A percentile compares a stretch with the other conserved stretches of the same genome.
Evolutionary conservation across 2,888 invertebrate species (phyloP).

Genomic region (Cyaniris semiargus): DNA sequence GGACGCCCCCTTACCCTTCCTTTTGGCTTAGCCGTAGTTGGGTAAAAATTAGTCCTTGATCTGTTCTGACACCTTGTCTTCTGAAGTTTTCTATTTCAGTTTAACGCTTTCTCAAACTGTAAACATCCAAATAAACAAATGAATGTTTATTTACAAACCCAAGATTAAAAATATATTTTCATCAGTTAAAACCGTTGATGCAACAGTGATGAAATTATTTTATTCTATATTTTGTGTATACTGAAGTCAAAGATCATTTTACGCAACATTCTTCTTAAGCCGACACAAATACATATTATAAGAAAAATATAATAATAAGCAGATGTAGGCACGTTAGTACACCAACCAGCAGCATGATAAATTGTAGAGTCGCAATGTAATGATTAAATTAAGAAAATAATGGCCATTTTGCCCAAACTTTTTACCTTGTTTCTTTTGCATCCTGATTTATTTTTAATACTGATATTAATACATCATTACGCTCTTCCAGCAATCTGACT

Average conservation of each 20-base stretch:
- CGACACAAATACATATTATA: no score
- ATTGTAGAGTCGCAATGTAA: no score
- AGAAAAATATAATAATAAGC: no score
- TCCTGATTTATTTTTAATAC: no score
- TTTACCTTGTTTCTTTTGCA: no score
- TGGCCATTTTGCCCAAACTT: no score
- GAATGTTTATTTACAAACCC: constrained; percentile 13
- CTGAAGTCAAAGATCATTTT: not conserved
- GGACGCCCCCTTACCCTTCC: no score
- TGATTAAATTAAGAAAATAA: no score
- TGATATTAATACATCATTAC: no score
- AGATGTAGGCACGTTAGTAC: no score
- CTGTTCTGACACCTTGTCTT: not conserved
- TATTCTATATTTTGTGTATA: not conserved
- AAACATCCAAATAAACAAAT: constrained; percentile 4
- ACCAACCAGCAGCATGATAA: no score
- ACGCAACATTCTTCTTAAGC: not conserved
- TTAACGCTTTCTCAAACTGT: not conserved
- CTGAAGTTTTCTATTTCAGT: constrained; percentile 6
- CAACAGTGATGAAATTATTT: not conserved
- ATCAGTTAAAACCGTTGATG: not conserved
- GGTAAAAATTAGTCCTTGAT: not conserved
- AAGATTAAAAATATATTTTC: constrained; percentile 5
- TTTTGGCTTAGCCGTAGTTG: not conserved
- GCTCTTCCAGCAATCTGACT: no score